Evolutionary conservation across 1,140 invertebrate species (phyloP), one percentile per base, ranked within the genome.

Genomic region (Brachionus plicatilis): DNA sequence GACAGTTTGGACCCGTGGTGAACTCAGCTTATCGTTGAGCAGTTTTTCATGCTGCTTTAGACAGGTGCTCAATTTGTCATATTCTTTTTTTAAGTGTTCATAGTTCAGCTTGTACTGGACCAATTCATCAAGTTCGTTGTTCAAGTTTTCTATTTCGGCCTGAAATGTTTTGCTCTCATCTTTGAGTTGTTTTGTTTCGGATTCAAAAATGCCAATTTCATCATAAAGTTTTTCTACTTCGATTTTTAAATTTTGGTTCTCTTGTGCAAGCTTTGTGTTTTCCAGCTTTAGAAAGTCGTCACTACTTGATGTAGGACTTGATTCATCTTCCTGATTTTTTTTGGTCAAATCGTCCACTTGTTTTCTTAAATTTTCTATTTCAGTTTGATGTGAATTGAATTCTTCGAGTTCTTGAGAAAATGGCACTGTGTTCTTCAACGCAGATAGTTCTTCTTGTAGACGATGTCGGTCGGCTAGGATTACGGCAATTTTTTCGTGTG

Each of bases 191-290:
- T 82, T 82, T 41, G 20, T 27, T 14, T 82, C 79, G 9, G 43
- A 43, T 17, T 82, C 79, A 27, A 60, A 45, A 41, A 47, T 65
- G 20, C 79, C 65, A 12, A 82, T 82, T 17, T 82, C 79, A 29
- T 82, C 79, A n/a, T 82, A 82, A 17, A 82, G 24, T 17, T 82
- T 82, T 65, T 82, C 79, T 14, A 82, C 41, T 82, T 82, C 79
- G n/a, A 8, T 0, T 60, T 24, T 82, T n/a, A 82, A 68, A 65
- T 82, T 82, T 45, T 65, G 60, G 14, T 65, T 82, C 1, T 82
- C 79, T 45, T 82, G 37, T 33, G 33, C 17, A 1, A 82, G 33
- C 65, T 82, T 82, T 11, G 79, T 33, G 17, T 41, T 68, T 68
- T 82, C 79, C 12, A 82, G 17, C 5, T 76, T 76, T 9, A 27